Percentiles rank a stretch among this genome's conserved stretches.
These are phyloP conservation scores for Batillaria attramentaria DNA, from an alignment of 1,140 invertebrate genomes.

Conservation along the genomic window DNA sequence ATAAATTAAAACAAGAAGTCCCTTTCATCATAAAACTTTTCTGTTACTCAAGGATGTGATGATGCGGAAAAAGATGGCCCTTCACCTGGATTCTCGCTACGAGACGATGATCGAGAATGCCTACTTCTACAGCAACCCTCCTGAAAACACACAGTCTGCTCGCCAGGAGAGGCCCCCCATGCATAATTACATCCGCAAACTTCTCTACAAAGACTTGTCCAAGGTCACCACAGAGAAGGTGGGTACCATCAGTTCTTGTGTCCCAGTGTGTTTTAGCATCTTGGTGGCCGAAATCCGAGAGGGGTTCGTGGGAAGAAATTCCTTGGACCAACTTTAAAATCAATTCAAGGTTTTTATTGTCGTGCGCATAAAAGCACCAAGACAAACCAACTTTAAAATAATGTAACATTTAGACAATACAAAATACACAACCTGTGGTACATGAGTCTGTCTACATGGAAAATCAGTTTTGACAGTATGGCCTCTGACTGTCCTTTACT, in stretches of 20 bases:
- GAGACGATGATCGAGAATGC: constrained; percentile 98
- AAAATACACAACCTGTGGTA: no score
- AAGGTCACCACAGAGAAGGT: constrained; percentile 90
- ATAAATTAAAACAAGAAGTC: background rate
- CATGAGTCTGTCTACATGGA: no score
- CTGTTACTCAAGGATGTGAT: constrained; percentile 86
- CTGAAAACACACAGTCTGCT: constrained; percentile 77
- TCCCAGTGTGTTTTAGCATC: no score
- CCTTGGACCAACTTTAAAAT: no score
- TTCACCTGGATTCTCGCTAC: constrained; percentile 91
- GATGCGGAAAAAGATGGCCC: constrained; percentile 95
- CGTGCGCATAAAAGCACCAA: no score
- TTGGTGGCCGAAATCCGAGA: no score
- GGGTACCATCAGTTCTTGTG: constrained; percentile 2
- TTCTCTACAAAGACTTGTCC: constrained; percentile 91
- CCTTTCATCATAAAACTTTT: background rate
- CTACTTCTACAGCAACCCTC: constrained; percentile 96
- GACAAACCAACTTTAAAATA: no score
- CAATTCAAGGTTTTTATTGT: no score
- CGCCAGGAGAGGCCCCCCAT: constrained; percentile 85
- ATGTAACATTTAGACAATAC: no score
- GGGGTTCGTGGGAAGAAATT: no score
- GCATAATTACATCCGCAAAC: constrained; percentile 91
- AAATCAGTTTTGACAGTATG: no score
- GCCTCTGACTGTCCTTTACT: no score